Conservation (phyloP, 2,113 vertebrate species). For the Hepsetus odoe region DNA sequence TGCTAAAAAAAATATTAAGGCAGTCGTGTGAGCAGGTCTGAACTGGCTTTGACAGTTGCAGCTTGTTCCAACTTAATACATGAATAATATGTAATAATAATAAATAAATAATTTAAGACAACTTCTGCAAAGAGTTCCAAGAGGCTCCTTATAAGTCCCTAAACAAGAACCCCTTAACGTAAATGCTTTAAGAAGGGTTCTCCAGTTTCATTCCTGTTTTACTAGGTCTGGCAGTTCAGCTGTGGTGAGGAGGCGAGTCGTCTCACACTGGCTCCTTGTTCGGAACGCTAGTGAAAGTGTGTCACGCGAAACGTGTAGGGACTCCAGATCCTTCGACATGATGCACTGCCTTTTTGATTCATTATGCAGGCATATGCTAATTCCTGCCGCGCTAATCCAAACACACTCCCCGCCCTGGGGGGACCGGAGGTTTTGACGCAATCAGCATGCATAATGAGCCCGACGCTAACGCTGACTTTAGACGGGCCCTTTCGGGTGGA, state of each 20-base stretch:
- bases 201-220: not conserved
- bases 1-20: not conserved
- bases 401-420: constrained; percentile 22
- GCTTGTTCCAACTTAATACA: too few species aligned
- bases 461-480: constrained; percentile 1
- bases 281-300: constrained; percentile 29
- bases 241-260: constrained; percentile 2
- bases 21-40: not conserved
- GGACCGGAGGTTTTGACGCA: not conserved
- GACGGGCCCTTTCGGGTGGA: not conserved
- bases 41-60: not conserved
- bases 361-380: constrained; percentile 60
- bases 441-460: constrained; percentile 1
- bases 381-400: constrained; percentile 44
- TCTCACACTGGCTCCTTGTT: constrained; percentile 42
- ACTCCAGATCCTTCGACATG: constrained; percentile 23
- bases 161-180: not conserved
- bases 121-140: not conserved
- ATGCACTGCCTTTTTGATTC: constrained; percentile 39
- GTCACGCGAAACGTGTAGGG: constrained; percentile 26
- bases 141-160: not conserved
- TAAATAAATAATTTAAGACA: not conserved
- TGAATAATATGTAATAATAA: too few species aligned
- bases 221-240: not conserved
- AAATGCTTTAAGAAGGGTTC: not conserved